phyloP scores from a whole-genome alignment of 2,113 vertebrate genomes.

The Sinocyclocheilus maitianheensis region DNA sequence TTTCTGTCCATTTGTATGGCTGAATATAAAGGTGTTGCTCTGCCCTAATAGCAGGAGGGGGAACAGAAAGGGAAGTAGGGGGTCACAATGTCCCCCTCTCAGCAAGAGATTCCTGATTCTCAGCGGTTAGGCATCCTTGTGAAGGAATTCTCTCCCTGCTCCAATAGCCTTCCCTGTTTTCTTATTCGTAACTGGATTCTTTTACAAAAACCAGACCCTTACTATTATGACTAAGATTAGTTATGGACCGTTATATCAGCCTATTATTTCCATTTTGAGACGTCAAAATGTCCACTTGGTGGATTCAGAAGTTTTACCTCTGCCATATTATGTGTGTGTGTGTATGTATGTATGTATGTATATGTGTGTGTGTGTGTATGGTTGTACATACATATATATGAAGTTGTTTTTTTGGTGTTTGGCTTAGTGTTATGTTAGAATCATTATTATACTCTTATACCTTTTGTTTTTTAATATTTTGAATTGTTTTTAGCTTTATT shows the following conservation, averaged over 20 bases:
- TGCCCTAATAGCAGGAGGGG: slow-evolving; percentile 1
- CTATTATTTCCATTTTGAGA: background rate
- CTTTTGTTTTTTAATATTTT: no score
- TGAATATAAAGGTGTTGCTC: background rate
- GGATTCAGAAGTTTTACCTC: background rate
- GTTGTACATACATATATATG: no score
- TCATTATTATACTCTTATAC: no score
- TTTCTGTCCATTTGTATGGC: background rate
- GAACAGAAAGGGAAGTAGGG: background rate
- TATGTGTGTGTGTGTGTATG: no score
- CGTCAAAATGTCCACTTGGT: background rate
- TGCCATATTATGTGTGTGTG: no score
- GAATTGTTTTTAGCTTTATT: no score
- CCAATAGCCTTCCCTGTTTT: background rate
- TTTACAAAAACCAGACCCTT: background rate
- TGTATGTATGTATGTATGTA: no score
- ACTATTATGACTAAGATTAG: slow-evolving; percentile 1
- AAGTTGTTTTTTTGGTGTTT: no score
- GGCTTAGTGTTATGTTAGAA: no score
- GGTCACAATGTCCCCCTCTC: slow-evolving; percentile 55
- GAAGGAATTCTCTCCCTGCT: slow-evolving; percentile 30
- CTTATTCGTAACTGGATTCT: background rate
- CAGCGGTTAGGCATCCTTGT: slow-evolving; percentile 55
- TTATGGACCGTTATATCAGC: background rate
- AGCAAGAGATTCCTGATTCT: slow-evolving; percentile 56